Percentiles rank a stretch among this genome's conserved stretches.
Conservation (phyloP, 2,113 vertebrate genomes). For the Odobenus rosmarus region DNA sequence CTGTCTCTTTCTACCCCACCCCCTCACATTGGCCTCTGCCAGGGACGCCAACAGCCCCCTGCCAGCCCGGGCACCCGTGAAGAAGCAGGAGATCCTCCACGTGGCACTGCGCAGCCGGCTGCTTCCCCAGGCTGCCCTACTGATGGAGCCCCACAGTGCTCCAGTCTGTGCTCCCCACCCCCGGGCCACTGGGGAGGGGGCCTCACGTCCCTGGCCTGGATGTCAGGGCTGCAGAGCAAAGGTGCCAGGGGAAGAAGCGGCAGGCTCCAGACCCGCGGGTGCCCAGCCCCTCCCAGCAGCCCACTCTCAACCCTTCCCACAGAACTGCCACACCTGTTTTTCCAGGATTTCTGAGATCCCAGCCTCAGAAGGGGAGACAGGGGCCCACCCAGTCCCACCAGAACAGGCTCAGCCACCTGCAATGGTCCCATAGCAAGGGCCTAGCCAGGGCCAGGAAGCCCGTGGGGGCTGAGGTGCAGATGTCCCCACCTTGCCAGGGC, state of each 20-base stretch:
- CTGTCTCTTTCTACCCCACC: neutral
- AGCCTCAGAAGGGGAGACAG: no score
- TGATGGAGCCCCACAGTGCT: neutral
- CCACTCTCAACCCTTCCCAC: neutral
- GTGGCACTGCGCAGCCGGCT: neutral
- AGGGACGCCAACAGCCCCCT: fast-evolving
- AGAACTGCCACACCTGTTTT: neutral
- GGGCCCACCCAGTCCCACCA: neutral
- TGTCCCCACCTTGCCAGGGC: neutral
- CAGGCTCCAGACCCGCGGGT: neutral
- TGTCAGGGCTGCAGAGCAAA: neutral
- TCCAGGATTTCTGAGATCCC: neutral
- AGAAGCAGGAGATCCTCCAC: neutral
- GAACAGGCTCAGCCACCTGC: no score
- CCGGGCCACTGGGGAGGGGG: neutral
- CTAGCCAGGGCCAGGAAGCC: neutral
- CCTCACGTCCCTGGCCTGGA: neutral
- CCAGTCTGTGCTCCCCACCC: neutral
- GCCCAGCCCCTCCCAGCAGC: neutral
- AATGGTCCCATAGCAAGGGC: no score
- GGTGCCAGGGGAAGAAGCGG: neutral
- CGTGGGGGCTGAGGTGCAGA: no score
- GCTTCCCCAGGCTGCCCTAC: neutral
- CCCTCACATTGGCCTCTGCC: neutral
- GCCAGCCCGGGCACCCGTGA: neutral